These are phyloP conservation scores for Trissolcus basalis DNA, from an alignment of 1,140 invertebrate species.

Conservation along the genomic window DNA sequence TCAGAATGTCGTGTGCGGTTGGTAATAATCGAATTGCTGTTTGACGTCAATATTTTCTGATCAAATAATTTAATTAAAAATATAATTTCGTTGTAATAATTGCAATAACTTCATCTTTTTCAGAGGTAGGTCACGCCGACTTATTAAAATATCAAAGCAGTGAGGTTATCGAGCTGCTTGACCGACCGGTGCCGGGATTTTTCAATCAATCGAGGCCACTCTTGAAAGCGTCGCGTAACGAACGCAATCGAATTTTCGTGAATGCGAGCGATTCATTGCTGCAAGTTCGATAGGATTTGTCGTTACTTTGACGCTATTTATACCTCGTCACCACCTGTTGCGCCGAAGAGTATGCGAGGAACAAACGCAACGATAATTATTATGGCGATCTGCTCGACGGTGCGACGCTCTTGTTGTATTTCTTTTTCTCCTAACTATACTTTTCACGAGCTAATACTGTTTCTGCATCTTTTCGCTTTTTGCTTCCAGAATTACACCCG, in stretches of 20 bases:
- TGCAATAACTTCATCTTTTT: no score
- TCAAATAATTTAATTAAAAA: no score
- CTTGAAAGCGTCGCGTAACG: conserved; percentile 28
- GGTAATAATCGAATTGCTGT: no score
- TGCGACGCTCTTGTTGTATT: conserved; percentile 40
- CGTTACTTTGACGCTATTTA: conserved; percentile 64
- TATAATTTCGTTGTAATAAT: no score
- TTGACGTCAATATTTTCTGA: no score
- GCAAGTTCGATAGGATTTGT: conserved; percentile 62
- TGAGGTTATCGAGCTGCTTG: conserved; percentile 1
- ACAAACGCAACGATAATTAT: conserved; percentile 64
- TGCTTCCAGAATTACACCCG: no score
- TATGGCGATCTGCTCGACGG: conserved; percentile 60
- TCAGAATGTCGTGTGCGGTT: no score
- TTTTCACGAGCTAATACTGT: conserved; percentile 40
- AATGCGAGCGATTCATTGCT: conserved; percentile 40
- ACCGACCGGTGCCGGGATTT: conserved; percentile 17
- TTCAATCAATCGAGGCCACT: conserved; percentile 43
- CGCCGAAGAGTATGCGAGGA: conserved; percentile 60
- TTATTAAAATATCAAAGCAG: neutral
- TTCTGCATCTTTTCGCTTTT: no score
- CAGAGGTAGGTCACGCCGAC: neutral
- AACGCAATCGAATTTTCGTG: conserved; percentile 48
- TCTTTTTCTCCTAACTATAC: conserved; percentile 50
- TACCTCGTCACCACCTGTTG: conserved; percentile 62